Base-by-base conservation (phyloP, 2,888 invertebrate species). In the Nebria brevicollis region DNA sequence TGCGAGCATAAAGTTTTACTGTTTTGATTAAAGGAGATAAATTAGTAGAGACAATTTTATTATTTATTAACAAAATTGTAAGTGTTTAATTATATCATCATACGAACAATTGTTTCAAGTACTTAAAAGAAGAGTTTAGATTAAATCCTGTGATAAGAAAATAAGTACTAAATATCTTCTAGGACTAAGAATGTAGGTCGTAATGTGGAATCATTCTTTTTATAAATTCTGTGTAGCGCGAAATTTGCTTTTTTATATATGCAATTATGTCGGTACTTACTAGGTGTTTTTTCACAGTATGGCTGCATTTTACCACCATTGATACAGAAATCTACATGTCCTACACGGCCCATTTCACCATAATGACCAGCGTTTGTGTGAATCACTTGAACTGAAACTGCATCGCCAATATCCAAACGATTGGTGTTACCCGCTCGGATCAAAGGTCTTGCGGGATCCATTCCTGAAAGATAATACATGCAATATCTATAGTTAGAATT, bases 311-410 rank as follows among this genome's bases (percentile, higher is more conserved):
- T 89, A n/a, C 95, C 95, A 0, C 95, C 95, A 86, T 95, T 95
- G 66, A 95, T 92, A 86, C 95, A 95, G 89, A 95, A 94, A 89
- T 95, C 95, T 0, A 95, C 94, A 86, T 95, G 94, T 0, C 95
- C 95, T 4, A 94, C 91, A 3, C 93, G 90, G 5, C 94, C 94
- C 1, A 91, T 92, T 87, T 95, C 95, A 0, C 95, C 95, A 87
- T 95, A 95, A 82, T 93, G 92, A 0, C 95, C 95, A 0, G 95
- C 95, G 87, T 95, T 95, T 0, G 95, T 95, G 86, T 95, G 95
- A 34, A 95, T 90, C 25, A 95, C 94, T 87, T 95, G 94, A 2
- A 95, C 95, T 0, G 94, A 94, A 81, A 93, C 91, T 2, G 95
- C 95, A 86, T 95, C 94, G 0, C 95, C 94, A 73, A 93, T 92